Evolutionary conservation across 2,113 vertebrate genomes (phyloP).

Genomic region (Mionectes macconnelli): DNA sequence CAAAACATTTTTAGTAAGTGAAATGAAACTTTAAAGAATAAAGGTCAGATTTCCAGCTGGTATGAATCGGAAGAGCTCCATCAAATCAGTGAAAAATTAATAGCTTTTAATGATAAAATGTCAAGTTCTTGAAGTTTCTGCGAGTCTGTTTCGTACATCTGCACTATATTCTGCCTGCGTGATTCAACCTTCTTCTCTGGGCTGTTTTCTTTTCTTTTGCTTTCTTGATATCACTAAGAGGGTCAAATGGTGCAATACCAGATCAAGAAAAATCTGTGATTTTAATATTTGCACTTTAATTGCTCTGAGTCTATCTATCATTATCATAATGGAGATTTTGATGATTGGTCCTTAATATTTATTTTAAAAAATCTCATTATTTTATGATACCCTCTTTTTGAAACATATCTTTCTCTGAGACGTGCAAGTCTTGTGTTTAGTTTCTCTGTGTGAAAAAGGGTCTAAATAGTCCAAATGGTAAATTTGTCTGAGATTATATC

Average conservation of each 20-base stretch:
- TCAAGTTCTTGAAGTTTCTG: not conserved
- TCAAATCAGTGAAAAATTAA: not conserved
- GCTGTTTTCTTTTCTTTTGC: not conserved
- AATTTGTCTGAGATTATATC: not conserved
- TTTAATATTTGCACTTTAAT: not conserved
- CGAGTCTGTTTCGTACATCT: not conserved
- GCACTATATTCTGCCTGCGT: not conserved
- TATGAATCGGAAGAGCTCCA: not conserved
- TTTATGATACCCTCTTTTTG: not conserved
- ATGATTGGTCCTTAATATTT: not conserved
- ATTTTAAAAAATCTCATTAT: not conserved
- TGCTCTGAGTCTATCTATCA: not conserved
- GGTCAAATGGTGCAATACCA: not conserved
- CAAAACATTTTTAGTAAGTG: not conserved
- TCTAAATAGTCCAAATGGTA: not conserved
- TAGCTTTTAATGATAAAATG: not conserved
- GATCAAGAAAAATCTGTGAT: not conserved
- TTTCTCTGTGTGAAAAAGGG: not conserved
- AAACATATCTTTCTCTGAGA: not conserved
- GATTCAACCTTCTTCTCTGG: not conserved
- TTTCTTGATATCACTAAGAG: not conserved
- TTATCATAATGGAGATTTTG: not conserved
- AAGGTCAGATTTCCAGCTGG: not conserved
- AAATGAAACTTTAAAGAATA: not conserved
- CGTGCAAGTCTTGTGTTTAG: not conserved